Conservation (phyloP, 2,797 vertebrate species). For the Carcharodon carcharias region DNA sequence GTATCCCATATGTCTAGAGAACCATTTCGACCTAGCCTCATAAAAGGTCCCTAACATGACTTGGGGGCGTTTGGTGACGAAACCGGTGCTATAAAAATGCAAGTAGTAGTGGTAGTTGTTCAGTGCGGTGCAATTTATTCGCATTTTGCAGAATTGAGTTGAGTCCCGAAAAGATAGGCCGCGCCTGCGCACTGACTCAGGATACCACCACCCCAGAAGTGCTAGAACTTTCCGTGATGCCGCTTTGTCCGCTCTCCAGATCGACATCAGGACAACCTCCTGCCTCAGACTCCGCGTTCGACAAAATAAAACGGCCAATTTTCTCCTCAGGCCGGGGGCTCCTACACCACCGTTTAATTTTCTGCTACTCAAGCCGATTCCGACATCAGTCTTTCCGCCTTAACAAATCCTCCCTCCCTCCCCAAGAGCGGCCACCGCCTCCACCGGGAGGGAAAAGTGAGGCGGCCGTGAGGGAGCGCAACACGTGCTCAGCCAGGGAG, state of each 20-base stretch:
- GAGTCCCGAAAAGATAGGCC: not conserved
- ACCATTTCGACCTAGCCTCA: too few relatives aligned
- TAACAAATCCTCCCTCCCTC: not conserved
- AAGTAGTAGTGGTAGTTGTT: not conserved
- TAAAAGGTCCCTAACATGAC: not conserved
- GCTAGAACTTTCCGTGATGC: conserved; percentile 17
- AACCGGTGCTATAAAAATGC: not conserved
- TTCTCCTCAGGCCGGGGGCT: not conserved
- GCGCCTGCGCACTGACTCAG: not conserved
- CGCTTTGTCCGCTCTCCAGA: not conserved
- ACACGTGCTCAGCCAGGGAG: not conserved
- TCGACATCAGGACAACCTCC: not conserved
- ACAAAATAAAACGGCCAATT: too few relatives aligned
- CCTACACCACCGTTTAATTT: not conserved
- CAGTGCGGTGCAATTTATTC: not conserved
- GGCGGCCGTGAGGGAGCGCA: not conserved
- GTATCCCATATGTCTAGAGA: too few relatives aligned
- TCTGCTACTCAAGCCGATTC: not conserved
- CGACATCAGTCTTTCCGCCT: not conserved
- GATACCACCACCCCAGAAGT: not conserved
- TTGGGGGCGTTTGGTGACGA: not conserved
- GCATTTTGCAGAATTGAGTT: not conserved
- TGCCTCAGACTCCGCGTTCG: too few relatives aligned
- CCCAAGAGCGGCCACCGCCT: accelerated
- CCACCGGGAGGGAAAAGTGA: too few relatives aligned